phyloP scores from a whole-genome alignment of 2,888 invertebrate species.

The Phyllotreta cruciferae region DNA sequence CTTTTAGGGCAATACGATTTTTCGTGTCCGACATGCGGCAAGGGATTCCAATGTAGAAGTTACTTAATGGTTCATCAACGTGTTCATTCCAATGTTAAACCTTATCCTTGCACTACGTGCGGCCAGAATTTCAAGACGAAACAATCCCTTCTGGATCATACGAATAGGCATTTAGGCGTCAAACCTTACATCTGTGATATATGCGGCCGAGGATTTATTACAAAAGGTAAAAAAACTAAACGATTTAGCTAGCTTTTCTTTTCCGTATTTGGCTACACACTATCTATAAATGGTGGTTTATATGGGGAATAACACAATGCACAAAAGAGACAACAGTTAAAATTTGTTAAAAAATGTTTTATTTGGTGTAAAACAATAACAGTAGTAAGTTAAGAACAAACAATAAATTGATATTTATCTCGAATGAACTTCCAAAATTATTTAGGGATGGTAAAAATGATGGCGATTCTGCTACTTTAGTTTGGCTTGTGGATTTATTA shows the following conservation, averaged over 20 bases:
- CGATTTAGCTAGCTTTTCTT: no score
- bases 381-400: no score
- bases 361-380: no score
- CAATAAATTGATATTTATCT: no score
- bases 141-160: constrained; percentile 67
- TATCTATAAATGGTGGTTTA: constrained; percentile 39
- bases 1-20: constrained; percentile 61
- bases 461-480: no score
- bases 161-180: constrained; percentile 67
- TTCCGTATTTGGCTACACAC: no score
- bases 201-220: constrained; percentile 67
- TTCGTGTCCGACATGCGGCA: constrained; percentile 66
- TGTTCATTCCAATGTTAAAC: constrained; percentile 67
- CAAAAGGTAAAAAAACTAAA: no score
- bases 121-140: constrained; percentile 68
- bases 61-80: constrained; percentile 68
- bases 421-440: no score
- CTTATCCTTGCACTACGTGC: constrained; percentile 66
- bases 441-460: no score
- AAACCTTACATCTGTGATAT: constrained; percentile 67
- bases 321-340: no score
- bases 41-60: constrained; percentile 68
- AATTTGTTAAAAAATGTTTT: no score
- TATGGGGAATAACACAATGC: no score
- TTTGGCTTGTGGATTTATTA: background rate